Conservation (phyloP, 1,140 invertebrate species). For the Globodera rostochiensis region DNA sequence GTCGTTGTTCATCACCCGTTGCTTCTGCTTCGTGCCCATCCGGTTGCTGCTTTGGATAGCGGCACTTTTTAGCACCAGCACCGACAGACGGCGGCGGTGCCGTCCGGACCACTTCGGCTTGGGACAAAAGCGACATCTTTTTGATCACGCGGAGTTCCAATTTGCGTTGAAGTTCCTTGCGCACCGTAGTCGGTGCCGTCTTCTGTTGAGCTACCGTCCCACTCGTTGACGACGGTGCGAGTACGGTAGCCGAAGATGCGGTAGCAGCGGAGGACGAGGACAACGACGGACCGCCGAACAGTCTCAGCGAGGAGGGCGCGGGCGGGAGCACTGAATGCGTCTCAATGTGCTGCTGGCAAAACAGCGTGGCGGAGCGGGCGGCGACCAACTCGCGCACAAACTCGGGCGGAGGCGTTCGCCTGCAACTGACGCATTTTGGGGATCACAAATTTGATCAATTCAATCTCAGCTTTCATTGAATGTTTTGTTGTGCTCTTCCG, state of each 20-base stretch:
- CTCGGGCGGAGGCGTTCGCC: neutral
- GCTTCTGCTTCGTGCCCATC: neutral
- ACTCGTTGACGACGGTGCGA: neutral
- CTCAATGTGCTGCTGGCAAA: neutral
- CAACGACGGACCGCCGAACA: neutral
- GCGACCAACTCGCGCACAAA: conserved; percentile 27
- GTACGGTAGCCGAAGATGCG: neutral
- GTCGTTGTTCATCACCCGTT: neutral
- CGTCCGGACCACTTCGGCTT: too few species aligned
- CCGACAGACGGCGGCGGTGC: too few species aligned
- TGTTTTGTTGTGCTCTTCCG: too few species aligned
- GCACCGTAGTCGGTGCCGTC: neutral
- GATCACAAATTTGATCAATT: too few species aligned
- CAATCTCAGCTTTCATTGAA: too few species aligned
- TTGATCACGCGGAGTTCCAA: neutral
- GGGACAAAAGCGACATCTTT: neutral
- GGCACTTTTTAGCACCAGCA: neutral
- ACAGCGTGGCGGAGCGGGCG: conserved; percentile 2
- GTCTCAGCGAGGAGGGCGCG: conserved; percentile 22
- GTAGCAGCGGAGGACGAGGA: neutral
- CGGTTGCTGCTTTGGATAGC: neutral
- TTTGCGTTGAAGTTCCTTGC: neutral
- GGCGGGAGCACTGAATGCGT: conserved; percentile 25
- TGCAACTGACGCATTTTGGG: neutral
- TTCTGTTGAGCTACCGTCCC: neutral